phyloP scores from a whole-genome alignment of 2,888 invertebrate genomes.

The Palloptera scutellata region DNA sequence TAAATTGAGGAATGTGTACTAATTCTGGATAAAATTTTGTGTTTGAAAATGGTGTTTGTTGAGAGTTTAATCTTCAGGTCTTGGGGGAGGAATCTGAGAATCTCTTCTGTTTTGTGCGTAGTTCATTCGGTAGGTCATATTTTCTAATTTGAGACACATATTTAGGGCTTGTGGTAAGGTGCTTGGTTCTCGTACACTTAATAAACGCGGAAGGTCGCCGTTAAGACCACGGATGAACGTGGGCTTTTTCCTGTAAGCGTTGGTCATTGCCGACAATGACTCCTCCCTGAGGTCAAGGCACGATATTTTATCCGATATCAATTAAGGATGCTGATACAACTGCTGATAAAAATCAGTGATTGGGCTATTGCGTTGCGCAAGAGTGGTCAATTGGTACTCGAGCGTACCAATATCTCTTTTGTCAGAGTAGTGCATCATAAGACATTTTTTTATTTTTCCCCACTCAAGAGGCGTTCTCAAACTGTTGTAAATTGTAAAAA shows the following conservation, averaged over 20 bases:
- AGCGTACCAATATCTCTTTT: conserved; percentile 6
- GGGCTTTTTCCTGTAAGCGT: conserved; percentile 37
- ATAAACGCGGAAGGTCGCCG: conserved; percentile 38
- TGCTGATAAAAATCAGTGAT: conserved; percentile 2
- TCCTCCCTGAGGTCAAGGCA: conserved; percentile 34
- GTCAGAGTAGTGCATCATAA: too few relatives aligned
- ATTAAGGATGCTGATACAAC: conserved; percentile 19
- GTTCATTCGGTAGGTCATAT: conserved; percentile 27
- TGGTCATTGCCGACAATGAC: conserved; percentile 21
- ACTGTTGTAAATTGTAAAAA: too few relatives aligned
- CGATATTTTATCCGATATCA: conserved; percentile 34
- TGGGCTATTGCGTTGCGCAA: conserved; percentile 12
- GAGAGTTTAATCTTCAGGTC: too few relatives aligned
- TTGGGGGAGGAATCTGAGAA: conserved; percentile 6
- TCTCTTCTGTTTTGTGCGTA: neutral
- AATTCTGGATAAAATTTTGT: neutral
- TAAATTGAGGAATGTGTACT: neutral
- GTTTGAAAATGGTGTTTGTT: conserved; percentile 1
- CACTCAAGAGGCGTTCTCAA: conserved; percentile 9
- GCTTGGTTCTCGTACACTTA: conserved; percentile 36
- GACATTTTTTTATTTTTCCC: conserved; percentile 12
- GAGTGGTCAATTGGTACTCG: conserved; percentile 23
- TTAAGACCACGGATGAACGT: too few relatives aligned
- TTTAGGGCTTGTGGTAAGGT: too few relatives aligned
- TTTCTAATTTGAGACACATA: too few relatives aligned